Percentiles rank a stretch among this genome's conserved stretches.
These are phyloP conservation scores for Promerops cafer DNA, from an alignment of 2,113 vertebrate genomes.

Conservation along the genomic window DNA sequence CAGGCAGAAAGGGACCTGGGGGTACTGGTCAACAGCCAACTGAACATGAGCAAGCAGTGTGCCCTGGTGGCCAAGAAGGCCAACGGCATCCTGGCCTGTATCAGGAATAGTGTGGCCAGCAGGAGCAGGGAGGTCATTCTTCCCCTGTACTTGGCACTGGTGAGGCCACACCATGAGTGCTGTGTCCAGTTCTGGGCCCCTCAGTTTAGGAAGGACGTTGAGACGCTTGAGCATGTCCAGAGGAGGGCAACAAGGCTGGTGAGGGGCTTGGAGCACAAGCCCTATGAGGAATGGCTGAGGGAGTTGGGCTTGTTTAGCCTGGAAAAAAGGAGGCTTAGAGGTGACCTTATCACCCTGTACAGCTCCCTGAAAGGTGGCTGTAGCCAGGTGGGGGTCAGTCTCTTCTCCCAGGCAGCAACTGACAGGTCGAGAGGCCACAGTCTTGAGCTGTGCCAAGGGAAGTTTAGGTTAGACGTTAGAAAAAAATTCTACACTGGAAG, in stretches of 20 bases:
- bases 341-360: neutral
- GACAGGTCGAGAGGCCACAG: neutral
- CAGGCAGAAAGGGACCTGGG: neutral
- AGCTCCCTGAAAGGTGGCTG: neutral
- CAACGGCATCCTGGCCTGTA: neutral
- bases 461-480: neutral
- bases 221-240: accelerated
- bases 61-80: neutral
- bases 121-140: neutral
- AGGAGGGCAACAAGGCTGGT: neutral
- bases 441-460: neutral
- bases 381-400: too few species aligned
- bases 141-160: neutral
- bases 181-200: neutral
- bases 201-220: neutral
- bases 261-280: neutral
- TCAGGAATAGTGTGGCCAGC: neutral
- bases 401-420: neutral
- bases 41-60: neutral
- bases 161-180: neutral
- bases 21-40: accelerated
- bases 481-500: neutral
- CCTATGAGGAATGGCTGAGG: neutral
- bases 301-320: neutral
- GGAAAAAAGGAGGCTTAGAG: neutral